phyloP scores from a whole-genome alignment of 2,888 invertebrate species.

The Tinea trinotella region DNA sequence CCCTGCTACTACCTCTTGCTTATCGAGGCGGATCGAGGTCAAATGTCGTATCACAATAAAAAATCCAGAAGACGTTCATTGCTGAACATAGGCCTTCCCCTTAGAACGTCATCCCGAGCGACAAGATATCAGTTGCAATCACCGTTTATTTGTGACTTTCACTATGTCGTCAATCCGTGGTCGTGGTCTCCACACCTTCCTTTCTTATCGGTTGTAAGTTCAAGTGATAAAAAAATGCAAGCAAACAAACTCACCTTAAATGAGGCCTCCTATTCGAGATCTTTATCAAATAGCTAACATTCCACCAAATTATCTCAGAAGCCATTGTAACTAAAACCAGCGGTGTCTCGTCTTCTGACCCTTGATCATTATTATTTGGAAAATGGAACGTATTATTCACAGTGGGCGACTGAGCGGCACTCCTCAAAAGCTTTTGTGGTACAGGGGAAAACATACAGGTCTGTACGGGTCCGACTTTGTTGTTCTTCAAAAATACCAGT shows the following conservation, averaged over 20 bases:
- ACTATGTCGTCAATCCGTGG: no score
- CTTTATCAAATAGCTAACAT: slow-evolving; percentile 43
- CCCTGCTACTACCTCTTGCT: no score
- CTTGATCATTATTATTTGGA: slow-evolving; percentile 22
- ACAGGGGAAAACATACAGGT: slow-evolving; percentile 67
- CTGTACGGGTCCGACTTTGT: slow-evolving; percentile 64
- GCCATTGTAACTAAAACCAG: slow-evolving; percentile 70
- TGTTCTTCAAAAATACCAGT: slow-evolving; percentile 55
- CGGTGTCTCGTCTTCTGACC: slow-evolving; percentile 45
- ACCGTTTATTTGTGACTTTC: no score
- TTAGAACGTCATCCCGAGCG: no score
- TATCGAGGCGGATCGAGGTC: no score
- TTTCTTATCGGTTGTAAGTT: no score
- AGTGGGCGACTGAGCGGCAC: slow-evolving; percentile 21
- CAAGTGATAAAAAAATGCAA: not conserved
- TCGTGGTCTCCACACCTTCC: no score
- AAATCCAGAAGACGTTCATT: no score
- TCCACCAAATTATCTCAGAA: slow-evolving; percentile 74
- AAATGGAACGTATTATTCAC: slow-evolving; percentile 17
- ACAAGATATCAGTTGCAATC: no score
- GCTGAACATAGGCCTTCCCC: no score
- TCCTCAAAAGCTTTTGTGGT: slow-evolving; percentile 44
- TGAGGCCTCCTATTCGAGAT: slow-evolving; percentile 29
- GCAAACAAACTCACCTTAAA: slow-evolving; percentile 31
- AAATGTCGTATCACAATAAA: no score